Conservation (phyloP, 2,113 vertebrate species). For the Astur gentilis region DNA sequence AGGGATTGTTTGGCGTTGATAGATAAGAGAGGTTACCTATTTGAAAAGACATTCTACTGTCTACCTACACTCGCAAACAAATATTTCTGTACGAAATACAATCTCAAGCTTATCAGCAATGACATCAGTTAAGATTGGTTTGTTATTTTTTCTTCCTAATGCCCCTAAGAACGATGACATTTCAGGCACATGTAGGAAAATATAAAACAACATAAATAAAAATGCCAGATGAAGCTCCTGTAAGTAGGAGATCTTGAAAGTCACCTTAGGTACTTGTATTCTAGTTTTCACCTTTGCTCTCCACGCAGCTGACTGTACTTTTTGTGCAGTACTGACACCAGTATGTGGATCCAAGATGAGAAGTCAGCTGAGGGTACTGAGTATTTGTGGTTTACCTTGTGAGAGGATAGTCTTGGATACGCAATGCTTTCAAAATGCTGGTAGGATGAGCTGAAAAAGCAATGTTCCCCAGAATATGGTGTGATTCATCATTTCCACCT, state of each 20-base stretch:
- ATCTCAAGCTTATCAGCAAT: neutral
- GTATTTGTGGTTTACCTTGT: neutral
- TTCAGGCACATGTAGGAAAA: neutral
- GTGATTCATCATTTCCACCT: neutral
- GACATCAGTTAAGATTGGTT: neutral
- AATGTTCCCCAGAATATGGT: neutral
- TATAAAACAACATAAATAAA: neutral
- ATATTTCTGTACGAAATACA: neutral
- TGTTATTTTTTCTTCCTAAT: neutral
- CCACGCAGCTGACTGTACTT: neutral
- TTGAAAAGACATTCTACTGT: neutral
- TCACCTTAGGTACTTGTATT: neutral
- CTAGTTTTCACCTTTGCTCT: neutral
- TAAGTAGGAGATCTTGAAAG: neutral
- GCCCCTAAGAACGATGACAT: neutral
- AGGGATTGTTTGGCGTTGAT: neutral
- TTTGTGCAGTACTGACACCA: neutral
- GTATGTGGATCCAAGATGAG: neutral
- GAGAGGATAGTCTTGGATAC: neutral
- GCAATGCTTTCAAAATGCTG: neutral
- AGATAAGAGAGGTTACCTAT: neutral
- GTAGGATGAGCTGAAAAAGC: neutral
- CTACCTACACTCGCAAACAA: neutral
- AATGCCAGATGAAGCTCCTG: neutral
- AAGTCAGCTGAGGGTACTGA: neutral